A percentile compares a stretch with the other conserved stretches of the same genome.
phyloP scores from a whole-genome alignment of 2,113 vertebrate genomes.

The Chaetura pelagica region DNA sequence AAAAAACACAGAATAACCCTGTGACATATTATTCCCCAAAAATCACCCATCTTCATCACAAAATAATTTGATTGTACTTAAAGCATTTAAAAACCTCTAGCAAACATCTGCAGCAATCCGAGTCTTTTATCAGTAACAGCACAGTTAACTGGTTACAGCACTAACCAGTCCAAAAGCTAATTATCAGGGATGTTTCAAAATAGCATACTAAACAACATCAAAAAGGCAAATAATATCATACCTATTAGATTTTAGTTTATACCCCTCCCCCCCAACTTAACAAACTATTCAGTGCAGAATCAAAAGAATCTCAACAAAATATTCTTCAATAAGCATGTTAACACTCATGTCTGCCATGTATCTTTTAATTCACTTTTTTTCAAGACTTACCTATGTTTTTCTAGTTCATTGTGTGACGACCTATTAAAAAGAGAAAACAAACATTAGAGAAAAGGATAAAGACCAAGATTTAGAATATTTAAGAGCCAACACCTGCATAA shows the following conservation, averaged over 20 bases:
- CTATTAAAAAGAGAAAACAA: slow-evolving; percentile 81
- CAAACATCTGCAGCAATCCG: background rate
- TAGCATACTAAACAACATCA: background rate
- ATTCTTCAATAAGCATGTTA: background rate
- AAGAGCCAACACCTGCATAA: background rate
- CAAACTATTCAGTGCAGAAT: background rate
- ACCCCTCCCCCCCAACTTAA: background rate
- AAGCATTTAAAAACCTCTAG: slow-evolving; percentile 1
- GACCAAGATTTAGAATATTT: background rate
- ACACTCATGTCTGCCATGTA: background rate
- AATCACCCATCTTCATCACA: background rate
- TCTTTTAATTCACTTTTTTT: background rate
- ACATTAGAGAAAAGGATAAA: slow-evolving; percentile 10
- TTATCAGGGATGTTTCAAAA: background rate
- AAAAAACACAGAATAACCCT: slow-evolving; percentile 16
- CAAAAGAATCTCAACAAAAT: background rate
- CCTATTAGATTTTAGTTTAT: background rate
- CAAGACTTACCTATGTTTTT: slow-evolving; percentile 95
- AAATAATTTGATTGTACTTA: background rate
- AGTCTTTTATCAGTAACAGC: background rate
- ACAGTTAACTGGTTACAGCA: background rate
- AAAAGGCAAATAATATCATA: background rate
- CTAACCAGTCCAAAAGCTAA: background rate
- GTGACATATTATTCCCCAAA: background rate
- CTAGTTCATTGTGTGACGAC: slow-evolving; percentile 98